phyloP scores from a whole-genome alignment of 2,888 invertebrate species.

The Iselma pallidipennis region DNA sequence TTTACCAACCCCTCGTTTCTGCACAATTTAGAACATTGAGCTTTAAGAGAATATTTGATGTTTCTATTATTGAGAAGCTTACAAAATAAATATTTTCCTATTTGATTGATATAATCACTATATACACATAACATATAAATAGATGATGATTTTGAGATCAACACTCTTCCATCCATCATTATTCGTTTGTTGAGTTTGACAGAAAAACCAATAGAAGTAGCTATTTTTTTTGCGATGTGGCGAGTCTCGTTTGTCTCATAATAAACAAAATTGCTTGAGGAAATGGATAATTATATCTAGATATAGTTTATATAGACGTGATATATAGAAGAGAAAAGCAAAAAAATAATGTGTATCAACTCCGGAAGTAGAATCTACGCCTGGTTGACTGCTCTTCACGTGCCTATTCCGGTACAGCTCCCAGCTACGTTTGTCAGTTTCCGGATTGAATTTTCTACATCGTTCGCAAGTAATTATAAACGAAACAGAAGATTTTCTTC shows the following conservation, averaged over 20 bases:
- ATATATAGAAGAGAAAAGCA: constrained; percentile 8
- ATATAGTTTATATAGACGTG: too few relatives aligned
- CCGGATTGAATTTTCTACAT: neutral
- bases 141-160: too few relatives aligned
- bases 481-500: neutral
- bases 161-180: too few relatives aligned
- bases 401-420: constrained; percentile 23
- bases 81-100: neutral
- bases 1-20: constrained; percentile 6
- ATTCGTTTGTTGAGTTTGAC: too few relatives aligned
- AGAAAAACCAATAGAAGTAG: neutral
- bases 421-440: neutral
- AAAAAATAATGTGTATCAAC: neutral
- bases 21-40: constrained; percentile 18
- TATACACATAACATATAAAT: too few relatives aligned
- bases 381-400: constrained; percentile 19
- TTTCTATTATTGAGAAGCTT: constrained; percentile 15
- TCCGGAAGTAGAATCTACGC: constrained; percentile 23
- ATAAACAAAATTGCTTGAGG: constrained; percentile 10
- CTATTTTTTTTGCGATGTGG: neutral
- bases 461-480: neutral
- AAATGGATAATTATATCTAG: constrained; percentile 21
- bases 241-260: neutral
- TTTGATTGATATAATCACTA: too few relatives aligned
- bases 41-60: too few relatives aligned